These are phyloP conservation scores for Flexamia atlantica DNA, from an alignment of 2,888 invertebrate species.

Conservation along the genomic window DNA sequence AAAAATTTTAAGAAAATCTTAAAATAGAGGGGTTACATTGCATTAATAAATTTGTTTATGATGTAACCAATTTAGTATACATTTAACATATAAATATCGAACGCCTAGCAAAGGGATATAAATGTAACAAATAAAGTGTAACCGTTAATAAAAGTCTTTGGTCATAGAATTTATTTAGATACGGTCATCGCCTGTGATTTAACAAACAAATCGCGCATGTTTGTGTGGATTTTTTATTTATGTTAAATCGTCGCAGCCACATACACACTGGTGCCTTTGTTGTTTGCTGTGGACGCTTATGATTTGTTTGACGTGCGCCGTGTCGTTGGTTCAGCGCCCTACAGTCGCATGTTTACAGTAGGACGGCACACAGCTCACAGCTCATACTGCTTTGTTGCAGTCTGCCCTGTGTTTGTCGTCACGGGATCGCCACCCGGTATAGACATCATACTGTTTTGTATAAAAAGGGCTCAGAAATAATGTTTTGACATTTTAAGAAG, in stretches of 20 bases:
- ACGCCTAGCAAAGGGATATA: not conserved
- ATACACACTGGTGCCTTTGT: not conserved
- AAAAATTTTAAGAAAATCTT: too few species aligned
- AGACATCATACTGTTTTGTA: too few species aligned
- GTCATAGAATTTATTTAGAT: not conserved
- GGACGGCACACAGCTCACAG: not conserved
- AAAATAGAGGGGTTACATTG: too few species aligned
- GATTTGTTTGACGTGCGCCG: conserved; percentile 1
- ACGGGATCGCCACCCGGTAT: not conserved
- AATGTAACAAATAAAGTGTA: not conserved
- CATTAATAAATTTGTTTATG: too few species aligned
- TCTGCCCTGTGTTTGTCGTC: not conserved
- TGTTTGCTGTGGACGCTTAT: conserved; percentile 10
- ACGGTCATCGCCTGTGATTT: not conserved
- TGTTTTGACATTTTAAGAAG: too few species aligned
- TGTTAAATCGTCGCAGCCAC: conserved; percentile 13
- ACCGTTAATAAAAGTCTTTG: not conserved
- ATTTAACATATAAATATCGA: not conserved
- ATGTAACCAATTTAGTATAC: too few species aligned
- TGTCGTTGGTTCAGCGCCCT: not conserved
- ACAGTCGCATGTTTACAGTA: conserved; percentile 14
- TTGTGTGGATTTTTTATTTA: conserved; percentile 6
- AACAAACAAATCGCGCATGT: not conserved
- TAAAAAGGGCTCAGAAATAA: too few species aligned
- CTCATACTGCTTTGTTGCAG: conserved; percentile 3